Percentiles rank a stretch among this genome's conserved stretches.
These are phyloP conservation scores for Sceloporus tristichus DNA, from an alignment of 2,113 vertebrate genomes.

Conservation along the genomic window DNA sequence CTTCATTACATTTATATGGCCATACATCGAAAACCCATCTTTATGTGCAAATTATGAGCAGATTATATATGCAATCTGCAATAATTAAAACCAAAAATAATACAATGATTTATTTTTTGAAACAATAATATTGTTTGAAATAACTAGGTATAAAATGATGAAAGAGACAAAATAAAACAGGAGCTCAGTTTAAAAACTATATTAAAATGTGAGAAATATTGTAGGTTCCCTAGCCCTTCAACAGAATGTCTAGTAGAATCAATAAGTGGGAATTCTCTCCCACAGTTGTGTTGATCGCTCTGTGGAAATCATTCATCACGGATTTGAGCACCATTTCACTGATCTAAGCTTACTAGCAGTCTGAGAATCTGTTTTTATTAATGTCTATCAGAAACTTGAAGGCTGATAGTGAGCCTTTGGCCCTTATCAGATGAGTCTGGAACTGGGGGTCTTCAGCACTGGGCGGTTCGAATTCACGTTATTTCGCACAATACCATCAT, in stretches of 20 bases:
- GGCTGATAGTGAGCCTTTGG: not conserved
- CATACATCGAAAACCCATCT: not conserved
- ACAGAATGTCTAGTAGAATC: not conserved
- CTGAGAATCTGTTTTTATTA: constrained; percentile 2
- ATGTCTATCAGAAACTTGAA: not conserved
- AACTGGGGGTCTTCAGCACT: too few species aligned
- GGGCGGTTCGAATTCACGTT: too few species aligned
- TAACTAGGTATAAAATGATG: not conserved
- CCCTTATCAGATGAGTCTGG: too few species aligned
- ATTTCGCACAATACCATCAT: too few species aligned
- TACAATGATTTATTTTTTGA: not conserved
- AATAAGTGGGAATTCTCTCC: not conserved
- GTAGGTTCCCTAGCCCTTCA: not conserved
- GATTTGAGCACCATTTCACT: not conserved
- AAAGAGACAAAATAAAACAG: not conserved
- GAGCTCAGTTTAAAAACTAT: not conserved
- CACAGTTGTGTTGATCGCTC: not conserved
- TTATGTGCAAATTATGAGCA: not conserved
- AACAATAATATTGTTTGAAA: not conserved
- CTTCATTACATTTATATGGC: not conserved
- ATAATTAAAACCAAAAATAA: not conserved
- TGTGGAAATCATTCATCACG: not conserved
- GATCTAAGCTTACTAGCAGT: not conserved
- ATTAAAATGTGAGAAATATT: not conserved
- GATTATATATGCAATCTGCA: not conserved